Base-by-base conservation (phyloP, 2,888 invertebrate species). In the Hipparchia sbordonii region DNA sequence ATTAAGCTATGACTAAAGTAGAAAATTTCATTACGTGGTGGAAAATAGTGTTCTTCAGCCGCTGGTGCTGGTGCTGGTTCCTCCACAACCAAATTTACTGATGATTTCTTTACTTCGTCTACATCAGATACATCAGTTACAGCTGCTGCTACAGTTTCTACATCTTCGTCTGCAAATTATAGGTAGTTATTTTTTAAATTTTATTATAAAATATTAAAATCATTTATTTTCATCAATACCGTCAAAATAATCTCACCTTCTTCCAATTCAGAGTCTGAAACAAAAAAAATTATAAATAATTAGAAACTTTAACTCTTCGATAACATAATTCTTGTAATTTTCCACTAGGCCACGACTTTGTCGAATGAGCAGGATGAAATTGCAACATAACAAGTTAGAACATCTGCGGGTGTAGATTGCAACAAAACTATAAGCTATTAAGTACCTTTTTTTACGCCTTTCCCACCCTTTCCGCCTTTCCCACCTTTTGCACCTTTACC, bases 41-140 rank as follows among this genome's bases (percentile, higher is more conserved):
- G 93, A 71, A 93, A 92, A 4, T 82, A 85, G 76, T 91, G 77
- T 45, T 92, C 94, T 74, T 89, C 88, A 48, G 87, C 84, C 63
- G 87, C 76, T 5, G 81, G 48, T 48, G 39, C 33, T 2, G 81
- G 77, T 2, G 73, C 84, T 74, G 89, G 86, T 77, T 89, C 82
- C 77, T 86, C 85, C 59, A 84, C 80, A 66, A 81, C 84, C 48
- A 82, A 79, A 78, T 85, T 84, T 76, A 84, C 79, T 57, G 80
- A 78, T 13, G 85, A 82, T 72, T 82, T 88, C 12, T 82, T 81
- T 77, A 82, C 85, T 2, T 84, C 82, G 2, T 89, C 87, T 59
- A 79, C 79, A 45, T 86, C 82, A 63, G 73, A 75, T 57, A 79
- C 73, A 45, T 80, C 83, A 2, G 84, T 78, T 12, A 84, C 81